Conservation (phyloP, 2,888 invertebrate species). For the Drosophila flavopinicola region DNA sequence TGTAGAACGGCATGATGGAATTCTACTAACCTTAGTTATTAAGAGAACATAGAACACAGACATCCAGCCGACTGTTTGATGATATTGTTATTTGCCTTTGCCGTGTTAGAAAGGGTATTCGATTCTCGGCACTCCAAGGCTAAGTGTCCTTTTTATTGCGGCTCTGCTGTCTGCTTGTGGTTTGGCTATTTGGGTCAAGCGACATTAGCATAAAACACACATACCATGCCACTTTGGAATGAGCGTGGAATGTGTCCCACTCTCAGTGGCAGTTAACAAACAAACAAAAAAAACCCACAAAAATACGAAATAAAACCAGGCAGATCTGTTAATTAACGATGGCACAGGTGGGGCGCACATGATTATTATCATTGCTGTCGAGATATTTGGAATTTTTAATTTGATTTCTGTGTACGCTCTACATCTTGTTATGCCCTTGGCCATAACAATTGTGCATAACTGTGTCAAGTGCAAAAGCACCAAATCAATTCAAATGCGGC, state of each 20-base stretch:
- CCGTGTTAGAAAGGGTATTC: constrained; percentile 1
- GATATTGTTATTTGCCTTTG: too few relatives aligned
- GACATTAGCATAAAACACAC: constrained; percentile 64
- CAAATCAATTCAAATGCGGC: constrained; percentile 22
- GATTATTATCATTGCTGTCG: constrained; percentile 19
- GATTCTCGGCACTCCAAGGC: neutral
- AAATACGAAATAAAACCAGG: constrained; percentile 2
- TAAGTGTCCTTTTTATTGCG: constrained; percentile 7
- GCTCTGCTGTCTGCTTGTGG: neutral
- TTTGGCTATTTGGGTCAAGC: constrained; percentile 50
- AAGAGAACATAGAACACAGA: too few relatives aligned
- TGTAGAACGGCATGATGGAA: too few relatives aligned
- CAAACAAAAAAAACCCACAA: neutral
- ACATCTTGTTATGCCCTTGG: constrained; percentile 40
- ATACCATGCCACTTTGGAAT: constrained; percentile 33
- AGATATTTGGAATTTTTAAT: constrained; percentile 20
- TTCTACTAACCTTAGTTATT: too few relatives aligned
- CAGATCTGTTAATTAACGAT: constrained; percentile 44
- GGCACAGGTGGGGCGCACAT: constrained; percentile 41
- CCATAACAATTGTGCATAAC: constrained; percentile 60
- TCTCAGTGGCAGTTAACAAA: constrained; percentile 12
- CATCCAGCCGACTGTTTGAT: too few relatives aligned
- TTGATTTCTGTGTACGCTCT: constrained; percentile 30
- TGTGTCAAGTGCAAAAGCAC: constrained; percentile 61
- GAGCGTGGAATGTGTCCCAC: constrained; percentile 25